Evolutionary conservation across 2,888 invertebrate genomes (phyloP).

Genomic region (Nomada hirtipes): DNA sequence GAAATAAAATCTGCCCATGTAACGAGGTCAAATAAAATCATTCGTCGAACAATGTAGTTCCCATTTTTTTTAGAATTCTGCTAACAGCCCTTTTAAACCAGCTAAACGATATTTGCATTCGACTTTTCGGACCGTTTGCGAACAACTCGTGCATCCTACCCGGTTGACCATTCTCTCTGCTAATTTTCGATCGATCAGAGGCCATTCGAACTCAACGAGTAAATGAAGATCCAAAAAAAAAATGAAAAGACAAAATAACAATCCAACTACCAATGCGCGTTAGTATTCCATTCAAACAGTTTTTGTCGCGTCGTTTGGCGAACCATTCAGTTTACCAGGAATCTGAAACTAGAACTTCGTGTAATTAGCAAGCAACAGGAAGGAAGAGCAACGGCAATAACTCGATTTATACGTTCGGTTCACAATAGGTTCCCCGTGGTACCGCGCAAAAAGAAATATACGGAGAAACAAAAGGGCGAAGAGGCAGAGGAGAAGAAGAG

Average conservation of each 20-base stretch:
- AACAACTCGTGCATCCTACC: slow-evolving; percentile 25
- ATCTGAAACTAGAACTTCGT: not conserved
- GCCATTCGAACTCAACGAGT: not conserved
- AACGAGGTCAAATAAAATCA: slow-evolving; percentile 34
- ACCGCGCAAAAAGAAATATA: slow-evolving; percentile 16
- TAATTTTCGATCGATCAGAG: slow-evolving; percentile 35
- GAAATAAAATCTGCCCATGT: slow-evolving; percentile 22
- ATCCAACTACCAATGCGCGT: not conserved
- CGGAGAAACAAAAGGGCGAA: slow-evolving; percentile 9
- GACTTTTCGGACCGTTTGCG: slow-evolving; percentile 21
- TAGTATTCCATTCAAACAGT: not conserved
- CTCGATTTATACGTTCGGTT: slow-evolving; percentile 40
- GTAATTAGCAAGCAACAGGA: slow-evolving; percentile 35
- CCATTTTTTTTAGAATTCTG: not conserved
- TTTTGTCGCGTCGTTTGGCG: not conserved
- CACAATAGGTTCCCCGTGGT: slow-evolving; percentile 38
- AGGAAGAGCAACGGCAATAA: slow-evolving; percentile 20
- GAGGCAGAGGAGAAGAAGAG: slow-evolving; percentile 38
- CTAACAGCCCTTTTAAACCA: slow-evolving; percentile 17
- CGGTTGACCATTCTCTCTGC: slow-evolving; percentile 30
- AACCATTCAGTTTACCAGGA: not conserved
- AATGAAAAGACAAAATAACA: not conserved
- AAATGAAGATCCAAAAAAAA: not conserved
- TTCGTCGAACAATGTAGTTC: slow-evolving; percentile 33
- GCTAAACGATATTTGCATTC: slow-evolving; percentile 33